Evolutionary conservation across 2,888 invertebrate genomes (phyloP), one percentile per base, ranked within the genome.

Genomic region (Parnassius apollo): DNA sequence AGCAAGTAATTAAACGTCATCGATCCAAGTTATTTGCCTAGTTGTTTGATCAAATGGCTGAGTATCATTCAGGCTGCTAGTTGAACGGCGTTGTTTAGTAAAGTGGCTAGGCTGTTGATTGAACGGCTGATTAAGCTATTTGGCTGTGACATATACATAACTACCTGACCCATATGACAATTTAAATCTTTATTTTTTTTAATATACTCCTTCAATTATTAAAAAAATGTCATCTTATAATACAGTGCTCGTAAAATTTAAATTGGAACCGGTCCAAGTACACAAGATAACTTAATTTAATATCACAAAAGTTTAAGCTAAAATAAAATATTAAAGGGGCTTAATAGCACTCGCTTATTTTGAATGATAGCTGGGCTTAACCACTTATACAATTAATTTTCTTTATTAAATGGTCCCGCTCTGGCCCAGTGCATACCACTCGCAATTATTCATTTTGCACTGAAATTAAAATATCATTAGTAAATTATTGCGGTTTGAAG

Each of bases 291-390:
- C 89, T 89, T 85, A 88, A 88, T 89, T 89, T 86, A 88, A 81
- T 83, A 85, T 80, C 74, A 81, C 82, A 85, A 83, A 90, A 88
- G 85, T 86, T 90, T 86, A 86, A 87, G 84, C 86, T 80, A 78
- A 84, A 86, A 88, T 89, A 88, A 88, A 87, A 84, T 86, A 88
- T 89, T 83, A 84, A 86, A 85, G 77, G 84, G 86, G 83, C 84
- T 88, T 88, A 85, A 87, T 87, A 83, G 78, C 75, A 77, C 78
- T 76, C 79, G 76, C 81, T 81, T 79, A 85, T 84, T 87, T 82
- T 88, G 85, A 89, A 84, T 83, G 83, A 88, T 88, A 77, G 84
- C 77, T 73, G 73, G 76, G 82, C 75, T 82, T 80, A 81, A 83
- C 80, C 83, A 78, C 76, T 85, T 82, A 83, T 71, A 78, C 69